Percentiles rank a stretch among this genome's conserved stretches.
phyloP scores from a whole-genome alignment of 1,140 invertebrate genomes.

The Colletes latitarsis region DNA sequence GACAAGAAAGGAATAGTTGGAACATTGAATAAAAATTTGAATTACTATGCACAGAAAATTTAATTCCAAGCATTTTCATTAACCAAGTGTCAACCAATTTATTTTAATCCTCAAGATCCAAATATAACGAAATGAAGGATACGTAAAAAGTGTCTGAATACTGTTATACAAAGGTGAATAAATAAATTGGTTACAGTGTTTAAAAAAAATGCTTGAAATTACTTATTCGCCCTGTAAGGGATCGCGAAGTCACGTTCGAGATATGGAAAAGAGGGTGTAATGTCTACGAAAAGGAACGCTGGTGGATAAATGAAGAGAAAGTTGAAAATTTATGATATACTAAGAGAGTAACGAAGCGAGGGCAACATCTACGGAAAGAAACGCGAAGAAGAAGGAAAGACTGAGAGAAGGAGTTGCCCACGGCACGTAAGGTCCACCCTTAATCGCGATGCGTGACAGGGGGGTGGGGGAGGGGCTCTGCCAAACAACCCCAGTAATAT shows the following conservation, averaged over 20 bases:
- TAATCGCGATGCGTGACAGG: conserved; percentile 68
- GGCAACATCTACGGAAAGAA: background rate
- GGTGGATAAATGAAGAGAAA: background rate
- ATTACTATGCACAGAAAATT: too few relatives aligned
- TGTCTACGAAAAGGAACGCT: background rate
- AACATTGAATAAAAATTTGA: too few relatives aligned
- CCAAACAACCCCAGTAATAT: conserved; percentile 63
- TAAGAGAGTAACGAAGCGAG: background rate
- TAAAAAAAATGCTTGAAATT: too few relatives aligned
- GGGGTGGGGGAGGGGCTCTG: conserved; percentile 15
- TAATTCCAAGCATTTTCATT: too few relatives aligned
- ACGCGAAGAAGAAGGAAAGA: background rate
- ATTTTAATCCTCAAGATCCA: too few relatives aligned
- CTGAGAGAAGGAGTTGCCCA: conserved; percentile 30
- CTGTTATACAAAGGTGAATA: too few relatives aligned
- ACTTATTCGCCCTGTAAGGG: background rate
- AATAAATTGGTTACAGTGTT: too few relatives aligned
- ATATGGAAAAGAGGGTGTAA: background rate
- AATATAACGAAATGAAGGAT: too few relatives aligned
- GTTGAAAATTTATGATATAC: conserved; percentile 11
- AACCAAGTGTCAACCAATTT: too few relatives aligned
- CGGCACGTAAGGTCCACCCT: conserved; percentile 57
- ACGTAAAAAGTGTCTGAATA: too few relatives aligned
- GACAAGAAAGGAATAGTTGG: too few relatives aligned
- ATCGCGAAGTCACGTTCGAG: background rate